Evolutionary conservation across 2,888 invertebrate species (phyloP).

Genomic region (Chymomyza procnemis): DNA sequence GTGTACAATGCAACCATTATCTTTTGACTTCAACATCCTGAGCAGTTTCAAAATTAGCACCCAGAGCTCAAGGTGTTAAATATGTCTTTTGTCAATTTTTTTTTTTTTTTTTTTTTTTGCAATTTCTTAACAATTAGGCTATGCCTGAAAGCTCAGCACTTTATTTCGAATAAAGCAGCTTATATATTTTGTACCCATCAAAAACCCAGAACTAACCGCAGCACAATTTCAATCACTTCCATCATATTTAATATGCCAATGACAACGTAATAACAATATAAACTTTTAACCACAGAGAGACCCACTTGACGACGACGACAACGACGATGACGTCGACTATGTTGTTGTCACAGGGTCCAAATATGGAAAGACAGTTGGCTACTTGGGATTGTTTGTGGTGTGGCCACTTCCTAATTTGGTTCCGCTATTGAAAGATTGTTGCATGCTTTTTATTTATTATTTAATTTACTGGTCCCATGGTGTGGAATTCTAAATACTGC

Average conservation of each 20-base stretch:
- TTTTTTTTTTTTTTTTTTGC: background rate
- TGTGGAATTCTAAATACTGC: slow-evolving; percentile 58
- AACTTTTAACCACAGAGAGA: slow-evolving; percentile 46
- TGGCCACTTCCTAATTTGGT: slow-evolving; percentile 70
- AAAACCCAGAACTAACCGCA: background rate
- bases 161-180: background rate
- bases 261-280: slow-evolving; percentile 37
- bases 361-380: slow-evolving; percentile 45
- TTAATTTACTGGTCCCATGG: slow-evolving; percentile 51
- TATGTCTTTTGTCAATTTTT: background rate
- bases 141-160: background rate
- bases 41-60: background rate
- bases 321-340: no score
- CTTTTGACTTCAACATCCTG: background rate
- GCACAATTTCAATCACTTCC: slow-evolving; percentile 13
- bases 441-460: slow-evolving; percentile 52
- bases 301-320: slow-evolving; percentile 34
- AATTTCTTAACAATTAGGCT: background rate
- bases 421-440: slow-evolving; percentile 63
- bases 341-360: slow-evolving; percentile 29
- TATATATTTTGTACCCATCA: background rate
- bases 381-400: slow-evolving; percentile 40
- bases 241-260: slow-evolving; percentile 58
- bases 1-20: background rate
- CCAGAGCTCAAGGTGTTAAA: background rate